phyloP scores from a whole-genome alignment of 2,113 vertebrate genomes.

The Tricholaema leucomelas region DNA sequence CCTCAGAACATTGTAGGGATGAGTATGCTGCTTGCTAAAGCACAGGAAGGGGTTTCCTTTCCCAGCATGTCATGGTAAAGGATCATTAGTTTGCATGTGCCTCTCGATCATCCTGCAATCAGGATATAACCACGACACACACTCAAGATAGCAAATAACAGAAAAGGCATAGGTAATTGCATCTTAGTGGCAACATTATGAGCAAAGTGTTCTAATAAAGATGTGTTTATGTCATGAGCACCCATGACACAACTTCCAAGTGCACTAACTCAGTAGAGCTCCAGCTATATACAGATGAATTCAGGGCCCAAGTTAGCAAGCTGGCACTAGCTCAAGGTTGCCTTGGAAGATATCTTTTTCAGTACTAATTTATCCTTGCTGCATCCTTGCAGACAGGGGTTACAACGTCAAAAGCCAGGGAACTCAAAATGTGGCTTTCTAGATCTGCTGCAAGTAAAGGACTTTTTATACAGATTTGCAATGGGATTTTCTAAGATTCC shows the following conservation, averaged over 20 bases:
- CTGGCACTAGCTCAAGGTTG: neutral
- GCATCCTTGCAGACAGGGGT: neutral
- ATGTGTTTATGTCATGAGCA: neutral
- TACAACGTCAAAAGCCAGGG: neutral
- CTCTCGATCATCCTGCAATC: neutral
- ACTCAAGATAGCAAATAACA: neutral
- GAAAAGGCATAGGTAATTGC: neutral
- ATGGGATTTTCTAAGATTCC: neutral
- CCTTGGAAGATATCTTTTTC: neutral
- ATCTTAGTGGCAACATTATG: neutral
- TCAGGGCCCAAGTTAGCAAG: neutral
- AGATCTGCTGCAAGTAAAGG: neutral
- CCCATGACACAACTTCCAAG: neutral
- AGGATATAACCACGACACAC: accelerated
- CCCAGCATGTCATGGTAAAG: neutral
- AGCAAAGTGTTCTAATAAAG: neutral
- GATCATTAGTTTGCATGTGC: neutral
- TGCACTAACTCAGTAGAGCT: neutral
- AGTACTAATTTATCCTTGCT: neutral
- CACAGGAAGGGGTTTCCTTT: neutral
- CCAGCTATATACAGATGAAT: neutral
- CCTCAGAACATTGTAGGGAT: neutral
- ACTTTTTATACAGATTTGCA: neutral
- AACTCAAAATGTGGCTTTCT: neutral
- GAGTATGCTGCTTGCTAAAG: neutral